Percentiles rank a stretch among this genome's conserved stretches.
Evolutionary conservation across 2,888 invertebrate genomes (phyloP).

Genomic region (Troides helena): DNA sequence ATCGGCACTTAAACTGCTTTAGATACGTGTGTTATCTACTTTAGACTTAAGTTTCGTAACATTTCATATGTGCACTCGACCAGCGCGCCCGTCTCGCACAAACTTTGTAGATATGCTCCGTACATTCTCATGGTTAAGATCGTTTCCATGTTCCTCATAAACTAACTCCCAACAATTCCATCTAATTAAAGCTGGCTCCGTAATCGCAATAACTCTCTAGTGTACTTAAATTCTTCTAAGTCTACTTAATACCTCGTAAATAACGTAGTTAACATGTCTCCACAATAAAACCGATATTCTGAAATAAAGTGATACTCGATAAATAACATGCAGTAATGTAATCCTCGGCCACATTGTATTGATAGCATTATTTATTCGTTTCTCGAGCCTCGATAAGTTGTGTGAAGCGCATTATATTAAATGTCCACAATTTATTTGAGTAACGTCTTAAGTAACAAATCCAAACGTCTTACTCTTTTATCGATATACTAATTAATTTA

Average conservation of each 20-base stretch:
- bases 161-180: constrained; percentile 20
- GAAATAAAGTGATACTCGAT: constrained; percentile 27
- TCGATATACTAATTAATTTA: background rate
- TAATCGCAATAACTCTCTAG: constrained; percentile 20
- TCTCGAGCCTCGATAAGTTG: constrained; percentile 11
- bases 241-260: constrained; percentile 26
- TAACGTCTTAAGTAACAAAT: constrained; percentile 10
- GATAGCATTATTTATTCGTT: constrained; percentile 27
- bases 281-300: constrained; percentile 25
- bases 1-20: constrained; percentile 2
- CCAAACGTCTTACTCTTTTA: background rate
- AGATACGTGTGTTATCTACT: constrained; percentile 22
- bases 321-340: constrained; percentile 31
- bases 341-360: constrained; percentile 19
- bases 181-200: constrained; percentile 23
- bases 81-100: constrained; percentile 10
- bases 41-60: constrained; percentile 12
- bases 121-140: constrained; percentile 18
- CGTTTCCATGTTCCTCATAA: constrained; percentile 27
- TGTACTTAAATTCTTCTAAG: constrained; percentile 20
- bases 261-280: constrained; percentile 27
- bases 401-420: constrained; percentile 13
- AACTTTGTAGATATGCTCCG: constrained; percentile 8
- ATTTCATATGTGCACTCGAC: constrained; percentile 16
- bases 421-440: constrained; percentile 25